Percentiles rank a stretch among this genome's conserved stretches.
These are phyloP conservation scores for Diachasma alloeum DNA, from an alignment of 1,140 invertebrate species.

Conservation along the genomic window DNA sequence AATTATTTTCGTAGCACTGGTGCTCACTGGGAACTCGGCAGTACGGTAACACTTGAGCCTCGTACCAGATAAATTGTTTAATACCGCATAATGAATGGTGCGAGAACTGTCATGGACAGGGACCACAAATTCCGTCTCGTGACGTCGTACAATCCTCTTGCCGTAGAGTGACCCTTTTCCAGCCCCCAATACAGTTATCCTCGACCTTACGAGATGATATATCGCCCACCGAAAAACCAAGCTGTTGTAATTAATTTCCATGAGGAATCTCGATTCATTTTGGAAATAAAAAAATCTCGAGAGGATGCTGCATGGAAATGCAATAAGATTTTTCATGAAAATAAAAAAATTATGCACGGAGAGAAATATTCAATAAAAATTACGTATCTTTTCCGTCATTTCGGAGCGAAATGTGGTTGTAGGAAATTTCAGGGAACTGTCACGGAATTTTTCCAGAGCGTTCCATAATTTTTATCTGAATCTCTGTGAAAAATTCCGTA, in stretches of 20 bases:
- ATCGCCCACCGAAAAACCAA: neutral
- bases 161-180: slow-evolving; percentile 11
- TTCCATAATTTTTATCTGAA: too few relatives aligned
- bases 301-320: too few relatives aligned
- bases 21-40: slow-evolving; percentile 13
- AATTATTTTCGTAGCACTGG: slow-evolving; percentile 4
- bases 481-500: too few relatives aligned
- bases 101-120: slow-evolving; percentile 39
- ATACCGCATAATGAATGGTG: slow-evolving; percentile 42
- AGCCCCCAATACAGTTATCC: slow-evolving; percentile 1
- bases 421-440: too few relatives aligned
- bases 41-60: slow-evolving; percentile 13
- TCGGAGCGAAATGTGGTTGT: too few relatives aligned
- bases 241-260: neutral
- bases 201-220: neutral
- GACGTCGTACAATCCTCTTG: slow-evolving; percentile 38
- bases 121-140: slow-evolving; percentile 42
- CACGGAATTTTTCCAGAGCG: too few relatives aligned
- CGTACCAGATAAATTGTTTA: slow-evolving; percentile 46
- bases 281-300: too few relatives aligned
- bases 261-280: neutral
- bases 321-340: too few relatives aligned
- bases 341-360: too few relatives aligned
- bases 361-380: too few relatives aligned
- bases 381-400: too few relatives aligned